Percentiles rank a stretch among this genome's conserved stretches.
phyloP scores from a whole-genome alignment of 2,113 vertebrate species.

The Columbina picui region DNA sequence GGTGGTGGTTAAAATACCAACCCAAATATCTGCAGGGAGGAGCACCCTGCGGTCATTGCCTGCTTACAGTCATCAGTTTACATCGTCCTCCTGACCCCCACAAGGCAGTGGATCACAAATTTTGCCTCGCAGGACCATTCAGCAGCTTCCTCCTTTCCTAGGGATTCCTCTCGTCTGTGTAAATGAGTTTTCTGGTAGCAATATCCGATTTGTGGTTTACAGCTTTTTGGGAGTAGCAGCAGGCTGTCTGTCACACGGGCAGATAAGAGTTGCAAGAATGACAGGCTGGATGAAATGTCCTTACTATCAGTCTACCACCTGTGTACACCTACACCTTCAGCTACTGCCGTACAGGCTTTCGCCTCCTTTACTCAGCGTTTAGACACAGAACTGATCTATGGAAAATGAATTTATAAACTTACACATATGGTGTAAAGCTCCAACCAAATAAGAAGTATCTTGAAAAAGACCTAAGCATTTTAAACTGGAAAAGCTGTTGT shows the following conservation, averaged over 20 bases:
- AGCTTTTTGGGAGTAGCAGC: background rate
- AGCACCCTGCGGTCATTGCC: background rate
- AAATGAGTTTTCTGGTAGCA: background rate
- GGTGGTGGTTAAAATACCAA: background rate
- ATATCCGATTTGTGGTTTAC: background rate
- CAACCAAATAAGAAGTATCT: background rate
- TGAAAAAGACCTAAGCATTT: background rate
- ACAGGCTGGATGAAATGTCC: background rate
- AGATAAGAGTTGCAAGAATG: background rate
- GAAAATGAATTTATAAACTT: background rate
- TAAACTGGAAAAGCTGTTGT: background rate
- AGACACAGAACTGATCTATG: background rate
- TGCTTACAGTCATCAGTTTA: background rate
- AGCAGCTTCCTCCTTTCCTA: background rate
- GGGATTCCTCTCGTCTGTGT: background rate
- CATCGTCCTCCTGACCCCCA: background rate
- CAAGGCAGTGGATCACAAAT: background rate
- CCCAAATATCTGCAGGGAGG: background rate
- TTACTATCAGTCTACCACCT: background rate
- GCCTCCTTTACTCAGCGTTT: background rate
- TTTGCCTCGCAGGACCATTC: background rate
- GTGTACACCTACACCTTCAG: background rate
- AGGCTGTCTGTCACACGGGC: background rate
- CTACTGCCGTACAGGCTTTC: background rate
- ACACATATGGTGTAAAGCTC: background rate